phyloP scores from a whole-genome alignment of 1,140 invertebrate genomes.

The Linepithema humile region DNA sequence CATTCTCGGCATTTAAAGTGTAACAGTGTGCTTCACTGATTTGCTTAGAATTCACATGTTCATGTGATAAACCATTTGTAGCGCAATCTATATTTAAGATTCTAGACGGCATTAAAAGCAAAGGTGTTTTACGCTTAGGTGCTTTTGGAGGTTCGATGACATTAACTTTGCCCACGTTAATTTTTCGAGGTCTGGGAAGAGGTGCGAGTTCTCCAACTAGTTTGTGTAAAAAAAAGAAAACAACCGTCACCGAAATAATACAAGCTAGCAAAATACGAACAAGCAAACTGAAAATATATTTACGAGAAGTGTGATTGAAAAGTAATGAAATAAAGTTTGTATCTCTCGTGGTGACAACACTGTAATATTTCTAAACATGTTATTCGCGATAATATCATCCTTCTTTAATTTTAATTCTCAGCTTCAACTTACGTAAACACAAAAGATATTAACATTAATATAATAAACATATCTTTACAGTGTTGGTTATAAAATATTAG shows the following conservation, averaged over 20 bases:
- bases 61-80: neutral
- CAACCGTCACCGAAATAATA: slow-evolving; percentile 58
- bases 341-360: too few species aligned
- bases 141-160: slow-evolving; percentile 30
- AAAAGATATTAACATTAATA: too few species aligned
- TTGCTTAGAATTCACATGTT: neutral
- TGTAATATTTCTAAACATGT: too few species aligned
- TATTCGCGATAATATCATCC: too few species aligned
- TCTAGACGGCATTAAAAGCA: slow-evolving; percentile 38
- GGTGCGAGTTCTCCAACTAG: slow-evolving; percentile 67
- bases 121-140: slow-evolving; percentile 58
- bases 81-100: neutral
- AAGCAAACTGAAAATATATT: neutral
- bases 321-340: too few species aligned
- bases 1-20: neutral
- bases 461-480: too few species aligned
- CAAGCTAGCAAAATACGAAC: slow-evolving; percentile 34
- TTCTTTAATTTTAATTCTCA: too few species aligned
- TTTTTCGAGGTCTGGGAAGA: slow-evolving; percentile 75
- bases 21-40: neutral
- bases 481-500: too few species aligned
- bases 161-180: neutral
- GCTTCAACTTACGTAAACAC: too few species aligned
- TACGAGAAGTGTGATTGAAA: neutral
- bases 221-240: slow-evolving; percentile 55